Conservation (phyloP, 2,888 invertebrate genomes). For the Eristalinus aeneus region DNA sequence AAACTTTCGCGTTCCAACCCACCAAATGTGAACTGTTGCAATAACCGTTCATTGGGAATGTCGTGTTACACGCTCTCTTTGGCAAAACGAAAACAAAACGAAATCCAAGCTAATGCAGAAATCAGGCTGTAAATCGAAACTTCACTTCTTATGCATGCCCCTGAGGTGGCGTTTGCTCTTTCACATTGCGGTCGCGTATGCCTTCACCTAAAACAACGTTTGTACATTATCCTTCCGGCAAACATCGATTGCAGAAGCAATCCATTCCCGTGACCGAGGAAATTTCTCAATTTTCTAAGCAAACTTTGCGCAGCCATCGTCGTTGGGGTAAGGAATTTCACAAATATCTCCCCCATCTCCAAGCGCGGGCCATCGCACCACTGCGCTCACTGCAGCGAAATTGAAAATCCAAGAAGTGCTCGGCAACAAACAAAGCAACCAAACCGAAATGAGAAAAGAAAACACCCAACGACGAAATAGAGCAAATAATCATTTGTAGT, state of each 20-base stretch:
- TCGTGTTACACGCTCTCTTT: neutral
- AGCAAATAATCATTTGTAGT: conserved; percentile 66
- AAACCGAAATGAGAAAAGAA: conserved; percentile 53
- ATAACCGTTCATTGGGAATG: neutral
- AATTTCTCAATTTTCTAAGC: conserved; percentile 37
- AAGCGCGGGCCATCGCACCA: neutral
- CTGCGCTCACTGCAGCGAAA: conserved; percentile 29
- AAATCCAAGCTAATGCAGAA: neutral
- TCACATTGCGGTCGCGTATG: neutral
- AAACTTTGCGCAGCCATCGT: conserved; percentile 36
- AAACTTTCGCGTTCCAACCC: neutral
- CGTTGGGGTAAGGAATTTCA: conserved; percentile 1
- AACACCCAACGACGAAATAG: conserved; percentile 53
- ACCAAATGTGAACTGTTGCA: neutral
- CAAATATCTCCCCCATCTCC: neutral
- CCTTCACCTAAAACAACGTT: neutral
- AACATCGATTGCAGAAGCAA: conserved; percentile 32
- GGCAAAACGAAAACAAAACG: neutral
- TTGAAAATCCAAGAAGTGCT: conserved; percentile 49
- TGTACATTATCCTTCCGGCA: neutral
- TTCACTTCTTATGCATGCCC: neutral
- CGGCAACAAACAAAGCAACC: conserved; percentile 39
- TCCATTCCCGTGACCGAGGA: conserved; percentile 32
- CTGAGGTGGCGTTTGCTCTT: neutral
- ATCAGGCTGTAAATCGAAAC: neutral